These are phyloP conservation scores for Anolis carolinensis DNA, from an alignment of 2,113 vertebrate genomes.

Conservation along the genomic window DNA sequence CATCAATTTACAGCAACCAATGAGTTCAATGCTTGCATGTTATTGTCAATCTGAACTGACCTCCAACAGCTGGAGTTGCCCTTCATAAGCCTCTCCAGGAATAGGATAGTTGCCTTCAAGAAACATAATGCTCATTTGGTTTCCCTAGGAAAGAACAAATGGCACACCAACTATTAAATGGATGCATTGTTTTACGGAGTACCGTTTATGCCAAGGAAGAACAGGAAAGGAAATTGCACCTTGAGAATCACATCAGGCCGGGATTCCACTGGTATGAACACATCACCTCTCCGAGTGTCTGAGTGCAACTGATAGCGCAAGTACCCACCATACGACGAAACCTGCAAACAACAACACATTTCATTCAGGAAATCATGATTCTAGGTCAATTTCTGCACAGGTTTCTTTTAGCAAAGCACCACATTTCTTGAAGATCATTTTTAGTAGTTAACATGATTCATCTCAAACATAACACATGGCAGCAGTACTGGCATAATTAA, in stretches of 20 bases:
- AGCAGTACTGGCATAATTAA: neutral
- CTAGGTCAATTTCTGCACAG: neutral
- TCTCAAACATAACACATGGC: neutral
- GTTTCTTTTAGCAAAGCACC: neutral
- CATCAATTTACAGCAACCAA: neutral
- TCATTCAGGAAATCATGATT: neutral
- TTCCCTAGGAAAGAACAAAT: slow-evolving; percentile 81
- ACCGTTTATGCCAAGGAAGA: neutral
- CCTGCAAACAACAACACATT: slow-evolving; percentile 68
- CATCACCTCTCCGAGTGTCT: slow-evolving; percentile 87
- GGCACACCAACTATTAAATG: neutral
- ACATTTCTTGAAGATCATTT: no score
- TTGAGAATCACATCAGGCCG: slow-evolving; percentile 90
- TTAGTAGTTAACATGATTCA: no score
- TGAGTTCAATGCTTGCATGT: neutral
- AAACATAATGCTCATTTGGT: slow-evolving; percentile 94
- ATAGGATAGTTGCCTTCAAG: slow-evolving; percentile 82
- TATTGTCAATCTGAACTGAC: slow-evolving; percentile 67
- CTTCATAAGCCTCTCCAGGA: slow-evolving; percentile 81
- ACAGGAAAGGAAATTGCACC: slow-evolving; percentile 64
- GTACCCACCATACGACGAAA: slow-evolving; percentile 90
- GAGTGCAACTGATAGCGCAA: slow-evolving; percentile 87
- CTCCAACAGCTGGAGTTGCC: slow-evolving; percentile 89
- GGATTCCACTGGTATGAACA: slow-evolving; percentile 84
- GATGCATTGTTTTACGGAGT: neutral